Evolutionary conservation across 92 coral and sea anemone species (phyloP), one percentile per base, ranked within the genome.

Genomic region (Pocillopora grandis): DNA sequence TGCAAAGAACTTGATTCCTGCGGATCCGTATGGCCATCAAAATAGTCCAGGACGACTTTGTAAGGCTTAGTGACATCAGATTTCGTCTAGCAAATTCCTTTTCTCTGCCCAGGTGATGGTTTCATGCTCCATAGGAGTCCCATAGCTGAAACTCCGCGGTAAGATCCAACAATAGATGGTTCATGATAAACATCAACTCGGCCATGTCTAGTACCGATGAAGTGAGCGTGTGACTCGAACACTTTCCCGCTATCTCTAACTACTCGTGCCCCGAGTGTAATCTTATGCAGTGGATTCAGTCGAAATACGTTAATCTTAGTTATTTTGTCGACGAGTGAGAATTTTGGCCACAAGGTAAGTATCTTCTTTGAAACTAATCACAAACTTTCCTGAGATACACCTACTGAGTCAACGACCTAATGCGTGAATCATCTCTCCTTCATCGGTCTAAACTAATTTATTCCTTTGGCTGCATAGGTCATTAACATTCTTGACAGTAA

Each of bases 111-210:
- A 17, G 78, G 58, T 18, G 88, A 88, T 9, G 86, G 91, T 31
- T 80, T 71, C 95, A 89, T 92, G 55, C 90, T 71, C 91, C 93
- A 86, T 66, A 92, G 70, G 20, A 89, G 62, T 52, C 95, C 95
- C 93, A 89, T 92, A 58, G 95, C 85, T 23, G 87, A 87, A 55
- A 89, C 78, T 2, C 93, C 95, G 15, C 84, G 69, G 81, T 84
- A 92, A 10, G 88, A 79, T 23, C 95, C 95, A 49, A 93, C 93
- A n/a, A 81, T 11, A 16, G 85, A 70, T 58, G 57, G 48, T 19
- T 81, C 42, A 69, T 42, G 55, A n/a, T 55, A 80, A 68, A 80
- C 84, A 80, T 66, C 66, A 77, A 77, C 80, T 31, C 58, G 21
- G 48, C 80, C 70, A 12, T 60, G 8, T 42, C 58, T 77, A 10